A percentile compares a stretch with the other conserved stretches of the same genome.
These are phyloP conservation scores for Coleophora flavipennella DNA, from an alignment of 2,888 invertebrate genomes.

Conservation along the genomic window DNA sequence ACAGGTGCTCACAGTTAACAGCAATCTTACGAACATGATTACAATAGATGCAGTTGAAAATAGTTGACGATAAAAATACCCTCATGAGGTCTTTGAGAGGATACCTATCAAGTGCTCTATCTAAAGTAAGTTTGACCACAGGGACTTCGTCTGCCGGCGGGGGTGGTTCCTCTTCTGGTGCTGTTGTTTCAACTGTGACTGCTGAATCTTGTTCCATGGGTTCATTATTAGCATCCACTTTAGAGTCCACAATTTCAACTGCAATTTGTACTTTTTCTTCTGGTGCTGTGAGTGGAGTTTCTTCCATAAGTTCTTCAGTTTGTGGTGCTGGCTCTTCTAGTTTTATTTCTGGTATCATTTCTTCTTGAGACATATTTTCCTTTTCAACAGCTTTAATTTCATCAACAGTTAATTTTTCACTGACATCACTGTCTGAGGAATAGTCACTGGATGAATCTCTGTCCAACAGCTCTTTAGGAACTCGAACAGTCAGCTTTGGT, in stretches of 20 bases:
- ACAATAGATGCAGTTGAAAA: constrained; percentile 84
- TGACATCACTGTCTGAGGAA: constrained; percentile 73
- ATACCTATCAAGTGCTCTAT: constrained; percentile 83
- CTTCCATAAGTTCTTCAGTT: constrained; percentile 15
- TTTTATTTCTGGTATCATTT: constrained; percentile 14
- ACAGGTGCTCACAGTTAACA: constrained; percentile 86
- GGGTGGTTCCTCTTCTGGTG: constrained; percentile 33
- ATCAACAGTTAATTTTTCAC: constrained; percentile 74
- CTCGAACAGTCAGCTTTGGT: constrained; percentile 79
- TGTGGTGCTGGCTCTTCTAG: constrained; percentile 16
- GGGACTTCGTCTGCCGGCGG: constrained; percentile 69
- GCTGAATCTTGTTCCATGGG: constrained; percentile 29
- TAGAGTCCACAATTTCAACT: constrained; percentile 29
- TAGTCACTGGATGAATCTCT: constrained; percentile 68
- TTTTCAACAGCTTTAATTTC: constrained; percentile 44
- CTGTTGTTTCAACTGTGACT: constrained; percentile 28
- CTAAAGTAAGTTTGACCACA: constrained; percentile 79
- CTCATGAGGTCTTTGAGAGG: constrained; percentile 80
- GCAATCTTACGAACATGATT: constrained; percentile 89
- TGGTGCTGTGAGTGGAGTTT: constrained; percentile 7
- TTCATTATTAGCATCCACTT: constrained; percentile 47
- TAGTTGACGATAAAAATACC: constrained; percentile 80
- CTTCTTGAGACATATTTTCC: constrained; percentile 16
- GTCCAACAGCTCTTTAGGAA: constrained; percentile 73
- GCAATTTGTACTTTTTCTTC: constrained; percentile 27